Conservation (phyloP, 2,113 vertebrate species). For the Rhinichthys klamathensis region DNA sequence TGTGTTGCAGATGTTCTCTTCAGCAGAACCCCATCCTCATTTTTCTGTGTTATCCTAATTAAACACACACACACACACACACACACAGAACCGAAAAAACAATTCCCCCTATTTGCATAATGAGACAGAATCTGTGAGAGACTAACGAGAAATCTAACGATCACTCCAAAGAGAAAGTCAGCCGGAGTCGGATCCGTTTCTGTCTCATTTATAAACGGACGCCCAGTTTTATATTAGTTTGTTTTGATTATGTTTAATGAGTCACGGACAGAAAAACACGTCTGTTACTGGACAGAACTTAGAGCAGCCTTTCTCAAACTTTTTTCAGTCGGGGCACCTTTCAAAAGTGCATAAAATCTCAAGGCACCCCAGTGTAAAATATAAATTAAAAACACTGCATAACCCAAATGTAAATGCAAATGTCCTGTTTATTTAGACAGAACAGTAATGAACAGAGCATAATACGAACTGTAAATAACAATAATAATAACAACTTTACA, state of each 20-base stretch:
- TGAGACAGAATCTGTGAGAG: constrained; percentile 50
- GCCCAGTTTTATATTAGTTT: background rate
- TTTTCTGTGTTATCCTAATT: constrained; percentile 57
- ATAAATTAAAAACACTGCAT: no score
- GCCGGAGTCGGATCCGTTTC: constrained; percentile 32
- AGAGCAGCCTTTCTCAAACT: no score
- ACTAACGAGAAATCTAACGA: constrained; percentile 34
- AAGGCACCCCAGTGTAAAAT: no score
- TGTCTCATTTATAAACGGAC: background rate
- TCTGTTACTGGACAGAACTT: background rate
- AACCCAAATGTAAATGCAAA: no score
- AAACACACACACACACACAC: constrained; percentile 37
- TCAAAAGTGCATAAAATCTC: no score
- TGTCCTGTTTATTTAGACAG: no score
- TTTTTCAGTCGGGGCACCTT: no score
- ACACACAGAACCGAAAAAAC: constrained; percentile 46
- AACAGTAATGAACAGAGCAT: no score
- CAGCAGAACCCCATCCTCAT: constrained; percentile 22
- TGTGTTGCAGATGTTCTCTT: constrained; percentile 54
- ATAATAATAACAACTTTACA: no score
- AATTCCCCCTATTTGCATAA: constrained; percentile 60
- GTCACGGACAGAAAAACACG: background rate
- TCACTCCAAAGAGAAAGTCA: constrained; percentile 31
- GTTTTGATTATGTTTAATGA: constrained; percentile 17
- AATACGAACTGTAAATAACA: no score